Evolutionary conservation across 2,113 vertebrate species (phyloP).

Genomic region (Malaclemys terrapin): DNA sequence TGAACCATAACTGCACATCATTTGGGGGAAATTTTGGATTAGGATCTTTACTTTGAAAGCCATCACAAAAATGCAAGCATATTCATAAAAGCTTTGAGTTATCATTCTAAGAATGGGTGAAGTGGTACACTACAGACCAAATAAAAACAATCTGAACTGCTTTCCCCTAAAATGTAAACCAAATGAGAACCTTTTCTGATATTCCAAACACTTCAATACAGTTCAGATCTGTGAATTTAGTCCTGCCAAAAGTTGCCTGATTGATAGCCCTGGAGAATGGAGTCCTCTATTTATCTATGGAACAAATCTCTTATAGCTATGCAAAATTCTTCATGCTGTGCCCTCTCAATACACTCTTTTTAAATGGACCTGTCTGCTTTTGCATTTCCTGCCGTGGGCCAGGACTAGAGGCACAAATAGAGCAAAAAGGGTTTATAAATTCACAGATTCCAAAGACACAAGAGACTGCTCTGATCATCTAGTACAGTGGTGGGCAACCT

Average conservation of each 20-base stretch:
- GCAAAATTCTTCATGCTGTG: background rate
- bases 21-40: background rate
- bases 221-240: background rate
- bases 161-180: fast-evolving
- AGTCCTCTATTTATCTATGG: background rate
- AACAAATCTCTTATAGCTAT: fast-evolving
- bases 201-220: background rate
- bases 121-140: background rate
- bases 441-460: too few species aligned
- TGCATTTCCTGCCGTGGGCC: background rate
- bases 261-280: background rate
- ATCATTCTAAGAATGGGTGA: background rate
- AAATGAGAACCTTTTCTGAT: background rate
- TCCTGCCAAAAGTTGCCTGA: background rate
- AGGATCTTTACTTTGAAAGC: background rate
- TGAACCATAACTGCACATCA: background rate
- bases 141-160: background rate
- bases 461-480: too few species aligned
- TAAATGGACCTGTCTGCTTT: background rate
- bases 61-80: background rate
- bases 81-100: background rate
- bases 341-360: background rate
- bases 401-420: background rate
- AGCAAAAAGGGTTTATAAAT: too few species aligned
- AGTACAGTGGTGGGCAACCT: too few species aligned